Conservation (phyloP, 2,797 vertebrate species). For the Decapterus maruadsi region DNA sequence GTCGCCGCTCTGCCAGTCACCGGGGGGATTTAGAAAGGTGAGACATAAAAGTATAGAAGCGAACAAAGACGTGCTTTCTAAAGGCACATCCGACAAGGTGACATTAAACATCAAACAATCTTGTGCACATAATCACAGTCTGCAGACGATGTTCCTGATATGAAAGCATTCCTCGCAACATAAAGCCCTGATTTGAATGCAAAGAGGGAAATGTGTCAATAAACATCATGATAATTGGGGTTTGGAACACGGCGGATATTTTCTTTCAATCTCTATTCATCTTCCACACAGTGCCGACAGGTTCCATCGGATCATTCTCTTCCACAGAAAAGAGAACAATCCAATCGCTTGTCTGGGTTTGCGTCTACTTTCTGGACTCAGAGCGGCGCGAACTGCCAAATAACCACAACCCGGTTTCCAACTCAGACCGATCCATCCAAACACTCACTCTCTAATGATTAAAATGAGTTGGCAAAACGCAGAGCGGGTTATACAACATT, state of each 20-base stretch:
- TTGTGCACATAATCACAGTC: conserved; percentile 8
- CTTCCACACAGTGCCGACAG: conserved; percentile 8
- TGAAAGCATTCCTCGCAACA: conserved; percentile 25
- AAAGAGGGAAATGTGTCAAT: conserved; percentile 20
- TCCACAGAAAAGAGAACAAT: background rate
- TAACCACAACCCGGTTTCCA: conserved; percentile 14
- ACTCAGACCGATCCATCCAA: conserved; percentile 15
- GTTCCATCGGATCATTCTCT: conserved; percentile 11
- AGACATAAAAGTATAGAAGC: conserved; percentile 10
- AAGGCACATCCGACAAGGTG: conserved; percentile 15
- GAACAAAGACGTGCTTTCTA: background rate
- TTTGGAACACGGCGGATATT: conserved; percentile 30
- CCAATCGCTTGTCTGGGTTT: conserved; percentile 13
- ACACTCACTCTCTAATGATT: conserved; percentile 6
- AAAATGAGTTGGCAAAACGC: conserved; percentile 15
- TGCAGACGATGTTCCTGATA: conserved; percentile 12
- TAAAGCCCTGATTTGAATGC: conserved; percentile 53
- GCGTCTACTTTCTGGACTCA: background rate
- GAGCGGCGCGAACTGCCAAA: conserved; percentile 2
- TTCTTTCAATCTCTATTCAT: conserved; percentile 32
- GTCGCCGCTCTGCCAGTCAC: background rate
- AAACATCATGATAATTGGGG: conserved; percentile 49
- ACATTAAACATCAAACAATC: conserved; percentile 24
- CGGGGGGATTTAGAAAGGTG: background rate
- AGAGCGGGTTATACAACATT: conserved; percentile 14